phyloP scores from a whole-genome alignment of 1,140 invertebrate species.

The Drosophila sp. region DNA sequence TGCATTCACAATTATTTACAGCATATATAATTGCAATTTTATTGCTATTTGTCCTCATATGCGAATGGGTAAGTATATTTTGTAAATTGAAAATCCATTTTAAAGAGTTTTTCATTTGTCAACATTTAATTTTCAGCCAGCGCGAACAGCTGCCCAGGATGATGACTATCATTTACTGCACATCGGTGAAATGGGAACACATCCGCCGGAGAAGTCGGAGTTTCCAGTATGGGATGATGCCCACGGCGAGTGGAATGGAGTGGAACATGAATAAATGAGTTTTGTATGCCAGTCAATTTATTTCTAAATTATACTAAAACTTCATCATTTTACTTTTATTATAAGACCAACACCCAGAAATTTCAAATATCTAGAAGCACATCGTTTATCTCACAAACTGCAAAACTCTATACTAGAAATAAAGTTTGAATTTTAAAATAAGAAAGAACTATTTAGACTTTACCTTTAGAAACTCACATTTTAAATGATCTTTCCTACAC shows the following conservation, averaged over 20 bases:
- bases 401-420: no score
- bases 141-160: slow-evolving; percentile 37
- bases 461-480: no score
- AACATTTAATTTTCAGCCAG: slow-evolving; percentile 38
- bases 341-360: no score
- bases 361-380: no score
- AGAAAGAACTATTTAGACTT: no score
- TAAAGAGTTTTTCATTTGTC: not conserved
- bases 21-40: slow-evolving; percentile 32
- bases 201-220: slow-evolving; percentile 34
- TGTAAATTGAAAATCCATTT: slow-evolving; percentile 6
- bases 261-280: slow-evolving; percentile 21
- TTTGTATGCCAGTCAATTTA: no score
- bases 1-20: slow-evolving; percentile 39
- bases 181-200: slow-evolving; percentile 10
- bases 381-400: no score
- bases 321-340: no score
- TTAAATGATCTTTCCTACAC: no score
- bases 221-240: slow-evolving; percentile 66
- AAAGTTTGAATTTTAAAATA: no score
- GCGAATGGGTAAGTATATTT: slow-evolving; percentile 29
- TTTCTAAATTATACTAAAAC: no score
- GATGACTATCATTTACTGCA: slow-evolving; percentile 1
- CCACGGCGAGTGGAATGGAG: slow-evolving; percentile 43
- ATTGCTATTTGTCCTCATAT: slow-evolving; percentile 29